Percentiles rank a stretch among this genome's conserved stretches.
Conservation (phyloP, 2,797 vertebrate species). For the Erithacus rubecula region DNA sequence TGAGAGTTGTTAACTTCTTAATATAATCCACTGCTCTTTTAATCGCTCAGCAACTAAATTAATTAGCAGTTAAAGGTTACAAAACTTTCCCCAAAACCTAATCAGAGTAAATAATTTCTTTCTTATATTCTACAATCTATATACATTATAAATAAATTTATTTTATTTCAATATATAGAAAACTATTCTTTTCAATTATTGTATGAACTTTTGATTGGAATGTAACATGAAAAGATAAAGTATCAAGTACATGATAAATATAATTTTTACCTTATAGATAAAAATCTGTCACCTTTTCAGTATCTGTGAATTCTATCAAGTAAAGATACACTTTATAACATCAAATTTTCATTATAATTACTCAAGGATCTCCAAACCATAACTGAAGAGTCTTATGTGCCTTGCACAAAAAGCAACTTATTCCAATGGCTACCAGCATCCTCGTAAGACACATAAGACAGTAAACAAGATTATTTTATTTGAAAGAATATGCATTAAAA, state of each 20-base stretch:
- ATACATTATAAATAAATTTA: not conserved
- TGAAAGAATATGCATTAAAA: not conserved
- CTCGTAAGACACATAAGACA: not conserved
- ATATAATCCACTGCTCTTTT: slow-evolving; percentile 49
- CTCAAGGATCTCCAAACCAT: not conserved
- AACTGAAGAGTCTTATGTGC: not conserved
- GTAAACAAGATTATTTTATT: not conserved
- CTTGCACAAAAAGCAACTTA: not conserved
- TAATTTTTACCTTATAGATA: not conserved
- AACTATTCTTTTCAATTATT: not conserved
- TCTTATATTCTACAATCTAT: not conserved
- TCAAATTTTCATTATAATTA: not conserved
- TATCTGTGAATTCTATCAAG: not conserved
- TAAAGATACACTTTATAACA: not conserved
- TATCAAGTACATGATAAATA: not conserved
- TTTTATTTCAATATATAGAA: not conserved
- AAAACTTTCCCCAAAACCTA: not conserved
- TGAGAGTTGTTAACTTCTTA: slow-evolving; percentile 62
- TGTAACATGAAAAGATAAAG: not conserved
- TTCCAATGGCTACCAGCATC: not conserved
- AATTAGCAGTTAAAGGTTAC: slow-evolving; percentile 20
- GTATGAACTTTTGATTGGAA: not conserved
- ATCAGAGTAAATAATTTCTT: not conserved
- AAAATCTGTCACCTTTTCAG: not conserved
- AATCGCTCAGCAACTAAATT: slow-evolving; percentile 48